Evolutionary conservation across 1,140 invertebrate species (phyloP), one percentile per base, ranked within the genome.

Genomic region (Cheumatopsyche charites): DNA sequence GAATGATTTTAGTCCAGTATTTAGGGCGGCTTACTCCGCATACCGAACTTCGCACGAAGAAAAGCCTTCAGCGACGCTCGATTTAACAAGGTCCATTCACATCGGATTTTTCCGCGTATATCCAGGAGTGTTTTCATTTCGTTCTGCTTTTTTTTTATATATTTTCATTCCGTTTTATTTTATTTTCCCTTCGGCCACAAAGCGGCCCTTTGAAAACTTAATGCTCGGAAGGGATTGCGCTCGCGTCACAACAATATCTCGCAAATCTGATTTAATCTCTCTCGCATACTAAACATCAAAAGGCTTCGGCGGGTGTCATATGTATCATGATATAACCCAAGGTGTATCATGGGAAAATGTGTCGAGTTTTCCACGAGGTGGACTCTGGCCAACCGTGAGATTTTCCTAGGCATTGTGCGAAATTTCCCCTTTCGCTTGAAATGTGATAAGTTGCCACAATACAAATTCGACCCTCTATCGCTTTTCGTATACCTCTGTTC

Each of bases 11-110:
- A 36, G 29, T 36, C 29, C 29, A 36, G 29, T 36, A 36, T 36
- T 36, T 36, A 19, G 55, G 70, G 52, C 52, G 62, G 67, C 73
- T 75, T 75, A 75, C 70, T 17, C 67, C 41, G 17, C 7, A 58
- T 1, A 36, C 41, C 66, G 49, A 72, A 58, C 62, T 70, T 75
- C 62, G 55, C 62, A 52, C 70, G 61, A 72, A 72, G 73, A 75
- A 75, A 72, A 67, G 70, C 68, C 73, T 70, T 61, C 58, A 26
- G 43, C 29, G 71, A 67, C 71, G 74, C 25, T 75, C 71, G 74
- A 75, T 75, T 75, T 75, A 75, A 75, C 74, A 71, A 65, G 66
- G 71, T 71, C 74, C 74, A 75, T 75, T 75, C 74, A 75, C 72
- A 73, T 73, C 72, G 74, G 74, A 73, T 72, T 75, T 75, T 74